Conservation (phyloP, 2,888 invertebrate species). For the Aradus depressus region DNA sequence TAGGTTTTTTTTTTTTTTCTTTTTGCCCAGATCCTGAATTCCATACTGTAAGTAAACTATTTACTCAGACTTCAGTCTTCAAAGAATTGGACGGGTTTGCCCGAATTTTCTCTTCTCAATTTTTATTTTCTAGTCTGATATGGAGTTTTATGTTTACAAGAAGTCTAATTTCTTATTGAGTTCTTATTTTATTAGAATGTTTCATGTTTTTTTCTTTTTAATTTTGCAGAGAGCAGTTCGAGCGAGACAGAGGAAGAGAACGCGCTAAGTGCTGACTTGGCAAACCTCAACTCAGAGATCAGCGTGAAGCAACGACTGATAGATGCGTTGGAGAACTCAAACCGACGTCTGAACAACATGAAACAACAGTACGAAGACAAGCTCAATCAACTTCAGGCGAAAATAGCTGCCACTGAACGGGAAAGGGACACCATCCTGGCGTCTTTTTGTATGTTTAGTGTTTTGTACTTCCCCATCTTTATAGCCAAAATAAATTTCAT, state of each 20-base stretch:
- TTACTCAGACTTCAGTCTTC: too few relatives aligned
- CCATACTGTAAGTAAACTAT: too few relatives aligned
- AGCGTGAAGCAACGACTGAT: slow-evolving; percentile 89
- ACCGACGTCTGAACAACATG: slow-evolving; percentile 72
- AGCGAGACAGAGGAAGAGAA: slow-evolving; percentile 38
- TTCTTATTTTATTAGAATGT: too few relatives aligned
- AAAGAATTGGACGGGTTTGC: too few relatives aligned
- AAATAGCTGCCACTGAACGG: slow-evolving; percentile 77
- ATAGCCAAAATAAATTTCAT: too few relatives aligned
- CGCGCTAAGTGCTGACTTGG: slow-evolving; percentile 63
- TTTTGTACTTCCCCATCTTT: too few relatives aligned
- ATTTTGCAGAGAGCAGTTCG: slow-evolving; percentile 39
- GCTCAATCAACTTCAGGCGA: slow-evolving; percentile 65
- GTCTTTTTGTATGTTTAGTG: slow-evolving; percentile 37
- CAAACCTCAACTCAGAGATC: slow-evolving; percentile 83
- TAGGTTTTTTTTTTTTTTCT: too few relatives aligned
- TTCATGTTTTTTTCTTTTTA: slow-evolving; percentile 35
- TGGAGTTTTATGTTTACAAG: too few relatives aligned
- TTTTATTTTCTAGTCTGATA: too few relatives aligned
- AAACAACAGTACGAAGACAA: slow-evolving; percentile 88
- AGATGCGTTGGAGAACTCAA: slow-evolving; percentile 82
- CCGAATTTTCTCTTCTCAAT: too few relatives aligned
- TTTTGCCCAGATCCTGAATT: too few relatives aligned
- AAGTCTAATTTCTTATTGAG: too few relatives aligned
- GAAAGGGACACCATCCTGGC: slow-evolving; percentile 83